Evolutionary conservation across 2,888 invertebrate genomes (phyloP), one percentile per base, ranked within the genome.

Genomic region (Apodemia duryi): DNA sequence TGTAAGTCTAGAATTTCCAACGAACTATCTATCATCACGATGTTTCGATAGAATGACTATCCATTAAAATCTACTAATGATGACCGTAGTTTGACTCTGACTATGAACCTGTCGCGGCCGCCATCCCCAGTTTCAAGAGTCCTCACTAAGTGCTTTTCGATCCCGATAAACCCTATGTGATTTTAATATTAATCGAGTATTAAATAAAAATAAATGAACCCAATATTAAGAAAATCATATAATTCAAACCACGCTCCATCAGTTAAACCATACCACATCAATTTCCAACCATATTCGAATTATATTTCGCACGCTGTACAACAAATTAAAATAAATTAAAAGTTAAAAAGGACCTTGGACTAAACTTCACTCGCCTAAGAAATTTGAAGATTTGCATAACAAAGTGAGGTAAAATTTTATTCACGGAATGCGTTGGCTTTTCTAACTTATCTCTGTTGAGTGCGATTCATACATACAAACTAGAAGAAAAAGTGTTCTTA

Each of bases 341-440:
- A 89, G 83, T 88, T 89, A 85, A 89, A 89, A 88, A 61, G 85
- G 81, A 80, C 86, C 82, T 87, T 81, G 76, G 69, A 75, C 74
- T 74, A 81, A 89, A 89, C 82, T 89, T 88, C 75, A 78, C 78
- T 81, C 88, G 86, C 85, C 84, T 80, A 80, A 87, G 89, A 88
- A 89, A 91, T 90, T 90, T 88, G 84, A 86, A 86, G 86, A 91
- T 90, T 91, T 89, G 87, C 91, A 91, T 91, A 90, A 91, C 91
- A 90, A 91, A 89, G 89, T 88, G 84, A 87, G 77, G 84, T 81
- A 83, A 79, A 84, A 82, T 89, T 84, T 86, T 85, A 80, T 85
- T 86, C 83, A 79, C 78, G 80, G 81, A 84, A 84, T 86, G 86
- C 85, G 84, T 83, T 77, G 81, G 78, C 77, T 84, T 84, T 81